Evolutionary conservation across 1,140 invertebrate species (phyloP).

Genomic region (Drosophila suzukii): DNA sequence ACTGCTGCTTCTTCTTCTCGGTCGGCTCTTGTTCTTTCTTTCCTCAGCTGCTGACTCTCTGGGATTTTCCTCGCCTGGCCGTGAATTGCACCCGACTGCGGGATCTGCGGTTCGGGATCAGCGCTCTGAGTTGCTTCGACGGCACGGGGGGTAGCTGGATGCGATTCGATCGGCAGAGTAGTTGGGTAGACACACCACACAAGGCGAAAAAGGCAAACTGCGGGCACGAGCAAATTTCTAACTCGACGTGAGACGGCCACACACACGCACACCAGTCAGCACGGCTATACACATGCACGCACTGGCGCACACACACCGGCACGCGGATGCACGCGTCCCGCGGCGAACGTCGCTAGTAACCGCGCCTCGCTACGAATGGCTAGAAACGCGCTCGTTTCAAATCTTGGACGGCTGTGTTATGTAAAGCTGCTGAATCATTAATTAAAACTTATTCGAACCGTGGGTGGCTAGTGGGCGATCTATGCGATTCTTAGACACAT

Average conservation of each 20-base stretch:
- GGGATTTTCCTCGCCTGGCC: conserved; percentile 27
- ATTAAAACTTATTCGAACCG: conserved; percentile 46
- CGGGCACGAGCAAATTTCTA: conserved; percentile 69
- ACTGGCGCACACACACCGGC: conserved; percentile 9
- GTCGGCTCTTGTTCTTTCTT: conserved; percentile 44
- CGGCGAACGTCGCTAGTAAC: conserved; percentile 28
- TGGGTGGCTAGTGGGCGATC: neutral
- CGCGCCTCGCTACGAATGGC: conserved; percentile 22
- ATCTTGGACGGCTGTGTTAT: conserved; percentile 41
- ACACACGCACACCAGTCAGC: conserved; percentile 30
- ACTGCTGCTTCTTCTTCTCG: conserved; percentile 35
- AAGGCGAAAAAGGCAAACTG: conserved; percentile 52
- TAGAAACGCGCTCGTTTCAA: conserved; percentile 5
- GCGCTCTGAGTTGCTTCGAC: neutral
- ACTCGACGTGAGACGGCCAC: conserved; percentile 67
- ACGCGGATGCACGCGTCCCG: conserved; percentile 20
- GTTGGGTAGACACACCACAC: conserved; percentile 48
- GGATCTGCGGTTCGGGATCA: conserved; percentile 15
- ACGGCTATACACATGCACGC: conserved; percentile 50
- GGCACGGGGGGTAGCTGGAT: neutral
- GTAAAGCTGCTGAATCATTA: conserved; percentile 57
- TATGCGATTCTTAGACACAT: neutral
- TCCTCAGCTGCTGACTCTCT: conserved; percentile 44
- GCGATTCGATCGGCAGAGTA: neutral
- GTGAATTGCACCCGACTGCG: conserved; percentile 47